Percentiles rank a stretch among this genome's conserved stretches.
phyloP scores from a whole-genome alignment of 2,797 vertebrate genomes.

The Adrianichthys oophorus region DNA sequence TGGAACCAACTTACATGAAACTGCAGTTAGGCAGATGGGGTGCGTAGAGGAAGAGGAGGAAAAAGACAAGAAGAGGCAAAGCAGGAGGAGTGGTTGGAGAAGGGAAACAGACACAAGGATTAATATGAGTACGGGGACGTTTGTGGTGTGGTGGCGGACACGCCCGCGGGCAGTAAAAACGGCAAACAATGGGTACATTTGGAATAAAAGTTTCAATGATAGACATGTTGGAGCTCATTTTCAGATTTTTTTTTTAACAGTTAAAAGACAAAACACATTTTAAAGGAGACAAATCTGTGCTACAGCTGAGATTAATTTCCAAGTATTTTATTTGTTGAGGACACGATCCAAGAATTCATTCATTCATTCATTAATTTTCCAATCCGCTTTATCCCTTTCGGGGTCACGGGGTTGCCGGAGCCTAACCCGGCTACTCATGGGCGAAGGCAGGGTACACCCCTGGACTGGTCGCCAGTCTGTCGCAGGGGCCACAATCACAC shows the following conservation, averaged over 20 bases:
- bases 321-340: slow-evolving; percentile 44
- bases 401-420: too few species aligned
- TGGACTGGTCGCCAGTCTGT: too few species aligned
- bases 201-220: slow-evolving; percentile 27
- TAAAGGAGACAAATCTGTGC: not conserved
- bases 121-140: slow-evolving; percentile 66
- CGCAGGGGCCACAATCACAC: too few species aligned
- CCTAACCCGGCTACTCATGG: too few species aligned
- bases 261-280: not conserved
- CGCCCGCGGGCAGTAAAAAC: slow-evolving; percentile 29
- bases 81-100: slow-evolving; percentile 49
- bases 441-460: too few species aligned
- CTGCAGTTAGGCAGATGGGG: slow-evolving; percentile 95
- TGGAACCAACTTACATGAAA: slow-evolving; percentile 97
- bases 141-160: slow-evolving; percentile 46
- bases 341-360: slow-evolving; percentile 25
- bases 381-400: too few species aligned
- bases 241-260: not conserved
- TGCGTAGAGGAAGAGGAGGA: slow-evolving; percentile 81
- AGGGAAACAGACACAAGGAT: slow-evolving; percentile 71
- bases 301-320: slow-evolving; percentile 28
- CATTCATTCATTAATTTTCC: too few species aligned
- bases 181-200: slow-evolving; percentile 49
- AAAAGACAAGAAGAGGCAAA: slow-evolving; percentile 74
- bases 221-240: not conserved